Evolutionary conservation across 1,140 invertebrate species (phyloP).

Genomic region (Conus ventricosus): DNA sequence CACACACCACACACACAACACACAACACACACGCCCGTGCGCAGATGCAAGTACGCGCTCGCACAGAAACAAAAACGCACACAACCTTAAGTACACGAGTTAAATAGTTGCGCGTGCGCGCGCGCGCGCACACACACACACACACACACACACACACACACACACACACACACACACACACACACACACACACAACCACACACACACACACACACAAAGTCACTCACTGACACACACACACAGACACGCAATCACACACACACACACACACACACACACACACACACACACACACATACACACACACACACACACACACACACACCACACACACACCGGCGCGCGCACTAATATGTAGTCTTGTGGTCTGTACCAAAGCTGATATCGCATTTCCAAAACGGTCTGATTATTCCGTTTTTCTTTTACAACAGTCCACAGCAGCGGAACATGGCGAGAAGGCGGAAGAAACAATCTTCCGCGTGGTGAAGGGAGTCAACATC

Average conservation of each 20-base stretch:
- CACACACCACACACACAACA: neutral
- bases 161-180: neutral
- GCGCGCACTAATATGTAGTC: no score
- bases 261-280: neutral
- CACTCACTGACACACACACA: neutral
- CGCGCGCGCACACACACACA: neutral
- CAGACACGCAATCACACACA: neutral
- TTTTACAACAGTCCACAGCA: no score
- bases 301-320: neutral
- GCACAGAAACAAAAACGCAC: neutral
- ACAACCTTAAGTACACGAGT: no score
- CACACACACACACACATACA: neutral
- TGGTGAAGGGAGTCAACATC: no score
- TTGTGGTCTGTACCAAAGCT: no score
- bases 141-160: neutral
- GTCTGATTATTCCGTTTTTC: no score
- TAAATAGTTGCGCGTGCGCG: neutral
- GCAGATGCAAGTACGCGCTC: neutral
- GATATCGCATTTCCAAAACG: no score
- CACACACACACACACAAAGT: neutral
- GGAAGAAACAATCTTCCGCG: no score
- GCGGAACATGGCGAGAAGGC: no score
- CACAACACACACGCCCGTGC: no score
- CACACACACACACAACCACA: neutral
- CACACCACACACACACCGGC: neutral